Evolutionary conservation across 2,888 invertebrate genomes (phyloP), one percentile per base, ranked within the genome.

Genomic region (Pinctada fucata): DNA sequence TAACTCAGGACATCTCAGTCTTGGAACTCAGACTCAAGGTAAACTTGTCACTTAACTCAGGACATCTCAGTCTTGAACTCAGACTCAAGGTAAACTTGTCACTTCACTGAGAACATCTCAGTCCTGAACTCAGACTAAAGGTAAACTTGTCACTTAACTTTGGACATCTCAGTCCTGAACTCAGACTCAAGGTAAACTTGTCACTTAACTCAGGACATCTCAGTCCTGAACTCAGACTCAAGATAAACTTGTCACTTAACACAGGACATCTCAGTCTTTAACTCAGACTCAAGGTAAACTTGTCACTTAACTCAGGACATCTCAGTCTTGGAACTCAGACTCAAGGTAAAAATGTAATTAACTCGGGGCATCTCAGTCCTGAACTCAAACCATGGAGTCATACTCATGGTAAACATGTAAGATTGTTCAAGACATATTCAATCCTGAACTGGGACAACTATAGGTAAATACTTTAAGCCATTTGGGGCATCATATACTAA

Each of bases 331-430:
- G 31, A 2, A 13, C 47, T 69, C 10, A 49, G 69, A 69, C 49
- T 69, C 5, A 69, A 69, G 85, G 85, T 85, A 81, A 48, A 71
- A 31, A 31, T 31, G 31, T 31, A 31, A 31, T 31, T 31, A 31
- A 89, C 45, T 85, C 87, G 0, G 83, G 82, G 31, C 77, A 82
- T 64, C 75, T 84, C n/a, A 81, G 82, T 47, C 76, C 83, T 3
- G 79, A 81, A 72, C 68, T 81, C 80, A 67, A 73, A 72, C 64
- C n/a, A 6, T 10, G 10, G 2, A 13, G 8, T 69, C 10, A 49
- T 31, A 31, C 31, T 31, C 31, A 31, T 31, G 31, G 31, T 31
- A 31, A n/a, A 31, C 31, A 31, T 31, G 31, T 31, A 31, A 31
- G 31, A 31, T 31, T 31, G 31, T 31, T 31, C 31, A 0, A 31